phyloP scores from a whole-genome alignment of 2,888 invertebrate genomes.

The Caenorhabditis angaria region DNA sequence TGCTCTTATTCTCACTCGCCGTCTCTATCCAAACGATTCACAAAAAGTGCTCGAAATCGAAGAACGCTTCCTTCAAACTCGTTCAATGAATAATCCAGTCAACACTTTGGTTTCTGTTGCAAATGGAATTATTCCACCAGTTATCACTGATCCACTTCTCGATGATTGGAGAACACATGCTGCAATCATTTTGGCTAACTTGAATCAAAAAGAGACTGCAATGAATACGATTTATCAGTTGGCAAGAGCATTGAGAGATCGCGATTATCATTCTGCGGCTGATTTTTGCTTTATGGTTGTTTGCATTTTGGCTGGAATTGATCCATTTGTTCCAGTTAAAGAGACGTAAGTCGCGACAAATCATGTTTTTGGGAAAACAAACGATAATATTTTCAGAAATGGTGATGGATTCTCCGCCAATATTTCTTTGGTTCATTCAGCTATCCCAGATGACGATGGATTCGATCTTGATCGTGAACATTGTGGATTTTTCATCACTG shows the following conservation, averaged over 20 bases:
- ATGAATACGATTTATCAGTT: conserved; percentile 64
- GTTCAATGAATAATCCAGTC: conserved; percentile 63
- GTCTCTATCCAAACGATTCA: conserved; percentile 58
- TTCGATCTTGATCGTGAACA: conserved; percentile 19
- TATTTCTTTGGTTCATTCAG: conserved; percentile 65
- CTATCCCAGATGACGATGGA: conserved; percentile 64
- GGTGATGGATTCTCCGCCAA: conserved; percentile 55
- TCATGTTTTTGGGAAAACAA: too few species aligned
- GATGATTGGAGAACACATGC: conserved; percentile 90
- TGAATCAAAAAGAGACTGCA: conserved; percentile 47
- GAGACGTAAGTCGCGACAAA: conserved; percentile 31
- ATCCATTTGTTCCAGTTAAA: conserved; percentile 50
- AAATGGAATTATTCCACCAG: conserved; percentile 57
- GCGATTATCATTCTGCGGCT: conserved; percentile 87
- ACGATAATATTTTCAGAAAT: conserved; percentile 36
- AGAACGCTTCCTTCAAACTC: conserved; percentile 54
- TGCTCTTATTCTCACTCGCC: conserved; percentile 62
- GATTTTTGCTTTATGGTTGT: conserved; percentile 95
- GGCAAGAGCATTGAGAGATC: conserved; percentile 71
- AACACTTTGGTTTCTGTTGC: conserved; percentile 67
- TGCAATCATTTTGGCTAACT: conserved; percentile 84
- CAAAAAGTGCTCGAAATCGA: conserved; percentile 57
- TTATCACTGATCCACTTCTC: conserved; percentile 59
- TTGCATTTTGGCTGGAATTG: conserved; percentile 71
- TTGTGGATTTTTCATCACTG: conserved; percentile 53